These are phyloP conservation scores for Apis laboriosa DNA, from an alignment of 1,140 invertebrate genomes.

Conservation along the genomic window DNA sequence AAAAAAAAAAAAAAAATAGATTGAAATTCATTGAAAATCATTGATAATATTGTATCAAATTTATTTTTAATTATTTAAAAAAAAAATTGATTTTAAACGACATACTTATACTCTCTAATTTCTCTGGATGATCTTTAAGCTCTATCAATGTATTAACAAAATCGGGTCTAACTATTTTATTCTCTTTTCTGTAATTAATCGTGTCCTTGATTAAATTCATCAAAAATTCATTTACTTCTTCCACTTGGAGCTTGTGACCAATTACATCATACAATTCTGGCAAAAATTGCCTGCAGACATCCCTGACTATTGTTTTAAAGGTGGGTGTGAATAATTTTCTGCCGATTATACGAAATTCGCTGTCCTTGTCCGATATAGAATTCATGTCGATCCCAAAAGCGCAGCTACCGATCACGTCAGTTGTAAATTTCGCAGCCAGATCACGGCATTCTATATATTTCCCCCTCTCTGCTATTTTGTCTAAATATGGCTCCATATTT, in stretches of 20 bases:
- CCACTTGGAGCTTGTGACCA: slow-evolving; percentile 38
- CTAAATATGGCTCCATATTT: slow-evolving; percentile 72
- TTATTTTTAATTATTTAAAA: not conserved
- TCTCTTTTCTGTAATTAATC: slow-evolving; percentile 78
- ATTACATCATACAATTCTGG: slow-evolving; percentile 63
- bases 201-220: slow-evolving; percentile 76
- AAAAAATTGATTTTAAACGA: not conserved
- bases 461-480: slow-evolving; percentile 63
- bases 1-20: too few species aligned
- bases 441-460: slow-evolving; percentile 78
- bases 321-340: slow-evolving; percentile 72
- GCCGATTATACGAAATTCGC: slow-evolving; percentile 77
- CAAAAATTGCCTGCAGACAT: slow-evolving; percentile 54
- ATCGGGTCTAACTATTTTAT: slow-evolving; percentile 75
- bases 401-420: slow-evolving; percentile 80
- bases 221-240: slow-evolving; percentile 79
- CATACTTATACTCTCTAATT: slow-evolving; percentile 56
- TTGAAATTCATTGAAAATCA: not conserved
- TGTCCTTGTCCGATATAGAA: slow-evolving; percentile 77
- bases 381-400: slow-evolving; percentile 76
- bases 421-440: slow-evolving; percentile 77
- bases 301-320: slow-evolving; percentile 73
- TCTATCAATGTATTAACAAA: slow-evolving; percentile 81
- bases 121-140: slow-evolving; percentile 68
- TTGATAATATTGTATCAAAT: too few species aligned